Base-by-base conservation (phyloP, 2,113 vertebrate genomes). In the Halcyon senegalensis region DNA sequence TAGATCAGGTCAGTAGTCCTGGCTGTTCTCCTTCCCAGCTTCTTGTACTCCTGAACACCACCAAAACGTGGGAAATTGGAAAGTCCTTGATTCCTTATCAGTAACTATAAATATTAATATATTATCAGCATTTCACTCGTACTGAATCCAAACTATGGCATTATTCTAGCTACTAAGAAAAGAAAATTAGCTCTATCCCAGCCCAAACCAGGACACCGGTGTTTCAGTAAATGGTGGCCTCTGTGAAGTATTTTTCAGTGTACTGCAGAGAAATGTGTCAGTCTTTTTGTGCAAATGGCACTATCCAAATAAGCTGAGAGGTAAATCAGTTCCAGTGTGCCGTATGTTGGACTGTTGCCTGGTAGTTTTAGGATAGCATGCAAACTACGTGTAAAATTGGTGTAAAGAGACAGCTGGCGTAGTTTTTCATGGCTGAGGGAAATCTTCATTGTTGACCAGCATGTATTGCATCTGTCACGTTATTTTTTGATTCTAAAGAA, bases 361-460 rank as follows among this genome's bases (percentile, higher is more conserved):
- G 74, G 15, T 56, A 43, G 35, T 19, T 79, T 64, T 46, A 13
- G 53, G 27, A 16, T 44, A 72, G 33, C 28, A 12, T 44, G 35
- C 48, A 83, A 60, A 51, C 81, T 73, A 23, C 0, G 0, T 69
- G 59, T 62, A 84, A 87, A 96, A 91, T 16, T 70, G 53, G 50
- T 88, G 55, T 76, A 56, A n/a, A 84, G 70, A 74, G 84, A 87
- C 70, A 96, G 78, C 82, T 93, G 82, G 50, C 91, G 67, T 41
- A 76, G 27, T 50, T 95, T 92, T 82, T 76, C 21, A 13, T 55
- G 70, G 46, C 77, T 96, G 77, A 87, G 50, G 60, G 44, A 87
- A 94, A 84, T 82, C 82, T 76, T 82, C 35, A 7, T 90, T 92
- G 73, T 84, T 92, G 41, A 92, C 79, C 77, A 81, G 69, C 11